phyloP scores from a whole-genome alignment of 2,888 invertebrate species.

The Agonopterix alstromeriana region DNA sequence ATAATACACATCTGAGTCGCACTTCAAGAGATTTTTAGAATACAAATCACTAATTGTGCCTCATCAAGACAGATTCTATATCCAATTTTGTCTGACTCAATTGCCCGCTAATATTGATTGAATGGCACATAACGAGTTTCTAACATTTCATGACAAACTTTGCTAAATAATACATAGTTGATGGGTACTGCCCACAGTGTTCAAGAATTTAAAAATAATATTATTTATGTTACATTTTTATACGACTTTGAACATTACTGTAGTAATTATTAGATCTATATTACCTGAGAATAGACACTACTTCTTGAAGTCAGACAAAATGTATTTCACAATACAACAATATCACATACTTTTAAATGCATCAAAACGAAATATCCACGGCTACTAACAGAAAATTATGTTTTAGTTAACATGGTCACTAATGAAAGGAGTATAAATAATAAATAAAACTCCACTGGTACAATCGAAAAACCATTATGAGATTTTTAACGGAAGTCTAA shows the following conservation, averaged over 20 bases:
- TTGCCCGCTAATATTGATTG: conserved; percentile 35
- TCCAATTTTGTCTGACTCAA: conserved; percentile 72
- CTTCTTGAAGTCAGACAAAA: conserved; percentile 72
- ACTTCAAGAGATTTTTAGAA: conserved; percentile 48
- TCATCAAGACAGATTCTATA: conserved; percentile 49
- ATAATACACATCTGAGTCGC: conserved; percentile 64
- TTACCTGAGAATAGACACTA: conserved; percentile 60
- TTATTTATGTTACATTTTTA: conserved; percentile 36
- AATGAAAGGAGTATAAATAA: conserved; percentile 55
- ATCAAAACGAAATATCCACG: conserved; percentile 60
- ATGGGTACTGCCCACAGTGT: conserved; percentile 6
- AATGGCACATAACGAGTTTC: conserved; percentile 57
- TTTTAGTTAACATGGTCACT: conserved; percentile 40
- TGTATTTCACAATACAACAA: conserved; percentile 70
- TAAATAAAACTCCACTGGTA: conserved; percentile 73
- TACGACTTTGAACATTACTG: conserved; percentile 48
- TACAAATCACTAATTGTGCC: conserved; percentile 53
- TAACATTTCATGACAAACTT: conserved; percentile 16
- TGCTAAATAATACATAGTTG: conserved; percentile 10
- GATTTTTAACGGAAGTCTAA: conserved; percentile 73
- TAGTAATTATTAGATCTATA: conserved; percentile 37
- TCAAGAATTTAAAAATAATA: conserved; percentile 18
- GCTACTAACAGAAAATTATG: conserved; percentile 36
- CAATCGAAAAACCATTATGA: conserved; percentile 74
- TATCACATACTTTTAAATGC: conserved; percentile 77